Base-by-base conservation (phyloP, 2,113 vertebrate genomes). In the Cisticola juncidis region DNA sequence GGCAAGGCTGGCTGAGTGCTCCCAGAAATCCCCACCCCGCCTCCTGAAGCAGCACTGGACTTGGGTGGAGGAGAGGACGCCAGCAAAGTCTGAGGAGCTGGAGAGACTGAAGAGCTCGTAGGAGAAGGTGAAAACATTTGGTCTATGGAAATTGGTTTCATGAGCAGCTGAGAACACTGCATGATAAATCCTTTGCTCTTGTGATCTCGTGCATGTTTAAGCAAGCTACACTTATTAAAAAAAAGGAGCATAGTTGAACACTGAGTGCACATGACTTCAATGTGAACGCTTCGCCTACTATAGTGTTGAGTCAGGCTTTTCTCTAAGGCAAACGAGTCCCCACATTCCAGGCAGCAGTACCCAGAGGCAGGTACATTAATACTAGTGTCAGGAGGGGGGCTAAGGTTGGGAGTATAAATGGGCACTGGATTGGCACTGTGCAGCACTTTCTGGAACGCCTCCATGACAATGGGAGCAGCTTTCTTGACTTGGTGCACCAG, bases 81-180 rank as follows among this genome's bases (percentile, higher is more conserved):
- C 20, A 91, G 88, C 21, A 96, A 88, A 19, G 83, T 44, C 26
- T 91, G 93, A 36, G 97, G 44, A 47, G 95, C 90, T 11, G 12
- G 38, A 12, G 97, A 95, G 20, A 93, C 83, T 1, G 97, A 79
- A 22, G 97, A 86, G 85, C 96, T 97, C 5, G 82, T 21, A 12
- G 97, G 94, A 70, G 97, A 90, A 3, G 98, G 90, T 33, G 90
- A 96, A 66, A 99, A 99, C 99, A 99, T 99, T 93, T 99, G 98
- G 69, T 99, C 98, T 36, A 97, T 64, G 5, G 99, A 98, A 78
- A 99, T 99, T 9, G 99, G 99, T 81, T 98, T 99, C 98, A 99
- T 98, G 17, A 99, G 98, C 91, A 99, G 98, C 97, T 99, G 99
- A 2, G 99, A 99, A 92, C 99, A 99, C 98, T 99, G 99, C 99